Base-by-base conservation (phyloP, 2,888 invertebrate genomes). In the Prenolepis imparis region DNA sequence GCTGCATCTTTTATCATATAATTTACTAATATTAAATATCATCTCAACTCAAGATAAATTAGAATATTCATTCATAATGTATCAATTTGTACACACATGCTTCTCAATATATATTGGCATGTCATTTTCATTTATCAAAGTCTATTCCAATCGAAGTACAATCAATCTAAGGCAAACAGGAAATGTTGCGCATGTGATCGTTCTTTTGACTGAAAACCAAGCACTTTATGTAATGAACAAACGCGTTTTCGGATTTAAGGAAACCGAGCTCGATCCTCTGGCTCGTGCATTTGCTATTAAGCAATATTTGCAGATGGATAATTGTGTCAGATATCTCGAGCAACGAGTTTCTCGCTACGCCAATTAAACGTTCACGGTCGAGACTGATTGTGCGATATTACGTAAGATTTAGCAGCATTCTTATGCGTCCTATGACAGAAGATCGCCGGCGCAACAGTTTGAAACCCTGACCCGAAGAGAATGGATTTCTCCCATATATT, bases 301-400 rank as follows among this genome's bases (percentile, higher is more conserved):
- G 72, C 72, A 89, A 89, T 63, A 75, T 61, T 77, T 81, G 63
- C 68, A 63, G 64, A 52, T 68, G 77, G 32, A 68, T 88, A 88
- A 89, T 87, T 86, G 83, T 78, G 83, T 86, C 73, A 82, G 70
- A 63, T 66, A 67, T 57, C 61, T 48, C 55, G 61, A 48, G 70
- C 64, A 82, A 82, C 41, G 83, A 24, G 36, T 63, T 74, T 52
- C 32, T 57, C 64, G 67, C 72, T 72, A 78, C 72, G 32, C 61
- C 86, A 83, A 86, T 86, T 89, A 87, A 48, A 61, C 24, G 55
- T 80, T 85, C 85, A 87, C 75, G 83, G 82, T 61, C 73, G 86
- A 73, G 85, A 64, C 67, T 83, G 80, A 75, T 86, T 67, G 68
- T 32, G 48, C 21, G 21, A 41, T 55, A 68, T 44, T 78, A 52